phyloP scores from a whole-genome alignment of 2,888 invertebrate species.

The Candidula unifasciata region DNA sequence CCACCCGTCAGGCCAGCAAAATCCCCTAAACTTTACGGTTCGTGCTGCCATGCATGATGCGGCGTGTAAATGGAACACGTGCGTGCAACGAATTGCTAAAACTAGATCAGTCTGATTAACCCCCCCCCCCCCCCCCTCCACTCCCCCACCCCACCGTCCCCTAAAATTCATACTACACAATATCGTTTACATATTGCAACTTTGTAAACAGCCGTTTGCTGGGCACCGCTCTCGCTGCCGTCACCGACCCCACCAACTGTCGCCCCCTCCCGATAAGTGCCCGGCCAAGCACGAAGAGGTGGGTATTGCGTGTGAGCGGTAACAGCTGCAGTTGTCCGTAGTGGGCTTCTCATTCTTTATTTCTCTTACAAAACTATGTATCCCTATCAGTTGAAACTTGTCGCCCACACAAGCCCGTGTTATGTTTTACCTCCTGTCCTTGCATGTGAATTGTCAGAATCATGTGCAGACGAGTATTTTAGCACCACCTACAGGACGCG shows the following conservation, averaged over 20 bases:
- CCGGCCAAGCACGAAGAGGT: background rate
- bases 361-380: background rate
- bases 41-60: background rate
- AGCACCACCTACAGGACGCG: too few relatives aligned
- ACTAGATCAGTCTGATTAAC: background rate
- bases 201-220: background rate
- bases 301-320: slow-evolving; percentile 4
- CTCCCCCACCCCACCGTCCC: background rate
- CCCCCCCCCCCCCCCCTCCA: background rate
- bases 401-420: background rate
- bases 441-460: too few relatives aligned
- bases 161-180: too few relatives aligned
- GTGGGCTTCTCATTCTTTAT: background rate
- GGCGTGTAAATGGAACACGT: too few relatives aligned
- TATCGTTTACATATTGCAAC: too few relatives aligned
- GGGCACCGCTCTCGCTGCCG: background rate
- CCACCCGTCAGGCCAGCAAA: background rate
- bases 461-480: too few relatives aligned
- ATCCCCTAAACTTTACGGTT: too few relatives aligned
- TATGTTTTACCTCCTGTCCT: background rate
- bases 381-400: background rate
- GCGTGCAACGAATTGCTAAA: background rate
- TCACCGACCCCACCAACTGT: background rate
- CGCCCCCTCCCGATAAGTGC: background rate
- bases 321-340: background rate